phyloP scores from a whole-genome alignment of 2,888 invertebrate species.

The Penaeus monodon region DNA sequence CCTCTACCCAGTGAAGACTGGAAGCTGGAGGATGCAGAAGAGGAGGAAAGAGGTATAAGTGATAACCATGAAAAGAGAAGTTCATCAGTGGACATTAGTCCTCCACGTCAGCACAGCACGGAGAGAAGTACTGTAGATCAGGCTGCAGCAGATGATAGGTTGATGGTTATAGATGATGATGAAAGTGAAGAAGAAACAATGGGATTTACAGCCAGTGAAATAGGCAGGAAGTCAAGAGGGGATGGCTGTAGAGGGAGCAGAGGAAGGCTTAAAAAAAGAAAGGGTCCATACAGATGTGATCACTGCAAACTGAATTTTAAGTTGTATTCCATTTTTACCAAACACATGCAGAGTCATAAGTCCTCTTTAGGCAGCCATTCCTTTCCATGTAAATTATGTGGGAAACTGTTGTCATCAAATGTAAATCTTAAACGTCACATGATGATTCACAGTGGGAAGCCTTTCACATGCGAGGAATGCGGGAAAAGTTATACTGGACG shows the following conservation, averaged over 20 bases:
- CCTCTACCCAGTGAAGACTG: background rate
- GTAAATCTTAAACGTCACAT: conserved; percentile 12
- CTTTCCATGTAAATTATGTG: conserved; percentile 15
- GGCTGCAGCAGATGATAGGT: no score
- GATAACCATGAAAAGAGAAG: no score
- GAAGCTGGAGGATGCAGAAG: background rate
- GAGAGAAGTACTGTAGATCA: no score
- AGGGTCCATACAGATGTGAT: conserved; percentile 14
- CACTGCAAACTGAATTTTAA: conserved; percentile 6
- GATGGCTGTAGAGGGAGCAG: background rate
- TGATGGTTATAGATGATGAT: no score
- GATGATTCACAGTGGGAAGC: conserved; percentile 23
- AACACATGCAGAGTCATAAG: conserved; percentile 13
- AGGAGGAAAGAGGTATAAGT: no score
- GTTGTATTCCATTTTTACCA: conserved; percentile 1
- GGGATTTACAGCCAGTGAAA: background rate
- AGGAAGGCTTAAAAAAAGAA: background rate
- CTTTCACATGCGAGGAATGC: conserved; percentile 9
- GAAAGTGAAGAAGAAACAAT: no score
- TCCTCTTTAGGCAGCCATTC: background rate
- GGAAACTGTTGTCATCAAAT: conserved; percentile 11
- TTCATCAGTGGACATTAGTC: no score
- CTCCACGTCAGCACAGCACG: no score
- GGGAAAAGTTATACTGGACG: conserved; percentile 16
- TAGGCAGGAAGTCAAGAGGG: background rate